These are phyloP conservation scores for Lonchura striata DNA, from an alignment of 2,113 vertebrate species.

Conservation along the genomic window DNA sequence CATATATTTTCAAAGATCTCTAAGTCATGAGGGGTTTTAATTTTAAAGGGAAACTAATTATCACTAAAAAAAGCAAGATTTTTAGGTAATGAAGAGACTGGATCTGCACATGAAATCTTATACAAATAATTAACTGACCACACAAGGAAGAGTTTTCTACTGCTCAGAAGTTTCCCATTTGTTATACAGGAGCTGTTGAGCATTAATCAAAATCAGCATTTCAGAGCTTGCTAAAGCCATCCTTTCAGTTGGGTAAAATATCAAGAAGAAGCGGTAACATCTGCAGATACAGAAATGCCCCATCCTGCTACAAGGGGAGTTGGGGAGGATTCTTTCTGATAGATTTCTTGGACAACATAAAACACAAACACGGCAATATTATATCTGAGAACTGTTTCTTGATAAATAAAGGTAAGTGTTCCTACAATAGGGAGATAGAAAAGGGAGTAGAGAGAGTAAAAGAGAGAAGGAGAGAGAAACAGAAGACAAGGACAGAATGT, in stretches of 20 bases:
- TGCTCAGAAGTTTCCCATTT: not conserved
- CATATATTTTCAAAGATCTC: not conserved
- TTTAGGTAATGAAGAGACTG: not conserved
- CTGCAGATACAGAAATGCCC: not conserved
- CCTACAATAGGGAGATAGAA: too few relatives aligned
- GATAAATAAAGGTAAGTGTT: too few relatives aligned
- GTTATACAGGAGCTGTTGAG: not conserved
- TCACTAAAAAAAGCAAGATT: not conserved
- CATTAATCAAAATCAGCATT: not conserved
- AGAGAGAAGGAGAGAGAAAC: not conserved
- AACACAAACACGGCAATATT: not conserved
- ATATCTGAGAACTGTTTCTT: too few relatives aligned
- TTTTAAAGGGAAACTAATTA: not conserved
- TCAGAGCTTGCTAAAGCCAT: not conserved
- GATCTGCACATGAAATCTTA: not conserved
- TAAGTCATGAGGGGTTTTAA: not conserved
- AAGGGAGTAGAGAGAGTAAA: too few relatives aligned
- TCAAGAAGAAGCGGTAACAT: not conserved
- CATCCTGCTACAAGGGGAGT: not conserved
- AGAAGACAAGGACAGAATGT: not conserved
- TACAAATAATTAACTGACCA: not conserved
- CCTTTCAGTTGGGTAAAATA: not conserved
- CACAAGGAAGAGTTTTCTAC: not conserved
- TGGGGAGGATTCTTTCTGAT: not conserved
- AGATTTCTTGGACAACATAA: not conserved